These are phyloP conservation scores for Piprites chloris DNA, from an alignment of 2,113 vertebrate species.

Conservation along the genomic window DNA sequence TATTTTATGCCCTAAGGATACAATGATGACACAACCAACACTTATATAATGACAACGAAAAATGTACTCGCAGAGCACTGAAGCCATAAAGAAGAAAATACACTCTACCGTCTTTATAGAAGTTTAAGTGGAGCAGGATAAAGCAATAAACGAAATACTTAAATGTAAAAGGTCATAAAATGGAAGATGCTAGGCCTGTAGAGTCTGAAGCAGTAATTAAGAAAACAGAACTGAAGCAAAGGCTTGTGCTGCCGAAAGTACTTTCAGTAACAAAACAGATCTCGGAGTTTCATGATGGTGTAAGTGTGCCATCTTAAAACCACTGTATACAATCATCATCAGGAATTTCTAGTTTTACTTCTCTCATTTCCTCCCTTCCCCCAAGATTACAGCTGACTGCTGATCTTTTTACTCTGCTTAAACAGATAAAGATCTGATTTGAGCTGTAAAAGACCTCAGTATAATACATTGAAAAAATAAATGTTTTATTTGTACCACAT, in stretches of 20 bases:
- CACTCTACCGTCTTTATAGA: not conserved
- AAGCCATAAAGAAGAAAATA: not conserved
- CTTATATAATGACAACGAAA: not conserved
- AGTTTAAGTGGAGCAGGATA: not conserved
- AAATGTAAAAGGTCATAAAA: not conserved
- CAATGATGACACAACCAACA: not conserved
- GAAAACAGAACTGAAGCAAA: not conserved
- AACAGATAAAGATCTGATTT: not conserved
- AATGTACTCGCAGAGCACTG: not conserved
- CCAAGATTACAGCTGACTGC: not conserved
- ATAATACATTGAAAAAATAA: not conserved
- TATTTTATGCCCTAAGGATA: not conserved
- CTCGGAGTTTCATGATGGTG: not conserved
- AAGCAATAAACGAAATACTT: not conserved
- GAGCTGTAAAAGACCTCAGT: not conserved
- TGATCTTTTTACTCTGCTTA: not conserved
- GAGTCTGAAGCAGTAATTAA: not conserved
- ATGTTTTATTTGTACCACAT: not conserved
- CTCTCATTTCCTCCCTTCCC: not conserved
- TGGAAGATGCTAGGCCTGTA: not conserved
- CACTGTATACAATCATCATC: not conserved
- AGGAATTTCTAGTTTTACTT: not conserved
- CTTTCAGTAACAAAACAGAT: not conserved
- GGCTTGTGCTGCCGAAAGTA: not conserved
- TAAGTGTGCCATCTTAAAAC: not conserved